Evolutionary conservation across 2,888 invertebrate species (phyloP).

Genomic region (Heliconius ethilla): DNA sequence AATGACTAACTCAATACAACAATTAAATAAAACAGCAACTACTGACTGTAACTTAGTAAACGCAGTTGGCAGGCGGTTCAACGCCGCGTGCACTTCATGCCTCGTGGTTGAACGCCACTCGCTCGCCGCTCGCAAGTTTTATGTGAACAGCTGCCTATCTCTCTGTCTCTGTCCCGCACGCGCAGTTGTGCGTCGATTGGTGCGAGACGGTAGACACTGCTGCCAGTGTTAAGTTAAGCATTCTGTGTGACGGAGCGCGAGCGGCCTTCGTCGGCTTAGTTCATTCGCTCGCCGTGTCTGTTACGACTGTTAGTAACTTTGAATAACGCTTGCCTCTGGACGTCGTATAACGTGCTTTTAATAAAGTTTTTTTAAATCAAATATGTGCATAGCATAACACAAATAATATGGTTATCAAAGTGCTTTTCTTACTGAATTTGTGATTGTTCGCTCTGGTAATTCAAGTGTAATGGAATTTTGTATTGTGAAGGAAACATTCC

Average conservation of each 20-base stretch:
- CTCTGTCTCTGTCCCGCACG: constrained; percentile 15
- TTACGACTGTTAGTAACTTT: constrained; percentile 54
- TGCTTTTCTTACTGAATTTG: constrained; percentile 24
- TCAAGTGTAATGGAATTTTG: constrained; percentile 26
- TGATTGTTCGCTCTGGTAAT: constrained; percentile 18
- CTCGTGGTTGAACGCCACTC: not conserved
- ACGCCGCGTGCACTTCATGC: not conserved
- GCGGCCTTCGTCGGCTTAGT: constrained; percentile 8
- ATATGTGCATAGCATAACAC: constrained; percentile 60
- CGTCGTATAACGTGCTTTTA: constrained; percentile 54
- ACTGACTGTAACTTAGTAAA: not conserved
- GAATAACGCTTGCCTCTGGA: constrained; percentile 52
- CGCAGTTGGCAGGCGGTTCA: not conserved
- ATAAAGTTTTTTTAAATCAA: constrained; percentile 58
- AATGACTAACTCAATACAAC: not conserved
- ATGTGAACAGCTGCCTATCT: constrained; percentile 24
- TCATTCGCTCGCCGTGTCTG: not conserved
- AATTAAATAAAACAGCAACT: not conserved
- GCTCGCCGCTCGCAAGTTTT: not conserved
- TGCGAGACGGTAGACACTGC: not conserved
- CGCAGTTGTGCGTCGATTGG: constrained; percentile 4
- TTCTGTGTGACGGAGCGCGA: constrained; percentile 8
- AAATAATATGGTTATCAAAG: constrained; percentile 35
- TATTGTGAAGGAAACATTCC: constrained; percentile 46
- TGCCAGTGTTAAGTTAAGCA: constrained; percentile 4